phyloP scores from a whole-genome alignment of 2,113 vertebrate genomes.

The Euleptes europaea region DNA sequence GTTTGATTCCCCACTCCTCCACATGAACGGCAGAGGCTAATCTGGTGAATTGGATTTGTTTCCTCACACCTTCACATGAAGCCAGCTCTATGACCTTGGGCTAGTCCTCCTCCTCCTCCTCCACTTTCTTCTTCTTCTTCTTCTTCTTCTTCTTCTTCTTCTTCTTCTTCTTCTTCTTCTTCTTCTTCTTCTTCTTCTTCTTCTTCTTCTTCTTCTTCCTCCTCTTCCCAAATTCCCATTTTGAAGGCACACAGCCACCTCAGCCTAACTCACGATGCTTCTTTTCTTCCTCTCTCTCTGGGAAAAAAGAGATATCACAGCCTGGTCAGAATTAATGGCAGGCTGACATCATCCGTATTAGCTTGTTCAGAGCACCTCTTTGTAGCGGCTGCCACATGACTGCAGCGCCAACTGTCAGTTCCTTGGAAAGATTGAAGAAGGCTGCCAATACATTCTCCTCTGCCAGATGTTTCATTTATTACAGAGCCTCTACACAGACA shows the following conservation, averaged over 20 bases:
- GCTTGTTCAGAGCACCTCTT: slow-evolving; percentile 71
- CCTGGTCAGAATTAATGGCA: slow-evolving; percentile 59
- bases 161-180: too few relatives aligned
- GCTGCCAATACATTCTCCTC: slow-evolving; percentile 70
- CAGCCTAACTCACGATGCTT: slow-evolving; percentile 47
- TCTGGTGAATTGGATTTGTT: too few relatives aligned
- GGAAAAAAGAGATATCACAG: slow-evolving; percentile 40
- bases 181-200: too few relatives aligned
- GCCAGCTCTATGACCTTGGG: too few relatives aligned
- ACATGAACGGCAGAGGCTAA: too few relatives aligned
- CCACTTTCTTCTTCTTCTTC: too few relatives aligned
- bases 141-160: too few relatives aligned
- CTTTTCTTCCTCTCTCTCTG: not conserved
- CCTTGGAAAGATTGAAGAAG: slow-evolving; percentile 72
- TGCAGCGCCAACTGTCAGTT: slow-evolving; percentile 62
- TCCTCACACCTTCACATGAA: too few relatives aligned
- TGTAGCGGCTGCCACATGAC: slow-evolving; percentile 68
- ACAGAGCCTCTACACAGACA: slow-evolving; percentile 70
- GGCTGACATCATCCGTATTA: slow-evolving; percentile 68
- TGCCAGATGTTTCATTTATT: slow-evolving; percentile 75
- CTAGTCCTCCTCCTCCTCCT: too few relatives aligned
- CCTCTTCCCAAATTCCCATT: not conserved
- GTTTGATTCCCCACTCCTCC: too few relatives aligned
- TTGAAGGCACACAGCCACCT: not conserved
- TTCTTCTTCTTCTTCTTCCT: too few relatives aligned